These are phyloP conservation scores for Brachyhypopomus gauderio DNA, from an alignment of 2,113 vertebrate species.

Conservation along the genomic window DNA sequence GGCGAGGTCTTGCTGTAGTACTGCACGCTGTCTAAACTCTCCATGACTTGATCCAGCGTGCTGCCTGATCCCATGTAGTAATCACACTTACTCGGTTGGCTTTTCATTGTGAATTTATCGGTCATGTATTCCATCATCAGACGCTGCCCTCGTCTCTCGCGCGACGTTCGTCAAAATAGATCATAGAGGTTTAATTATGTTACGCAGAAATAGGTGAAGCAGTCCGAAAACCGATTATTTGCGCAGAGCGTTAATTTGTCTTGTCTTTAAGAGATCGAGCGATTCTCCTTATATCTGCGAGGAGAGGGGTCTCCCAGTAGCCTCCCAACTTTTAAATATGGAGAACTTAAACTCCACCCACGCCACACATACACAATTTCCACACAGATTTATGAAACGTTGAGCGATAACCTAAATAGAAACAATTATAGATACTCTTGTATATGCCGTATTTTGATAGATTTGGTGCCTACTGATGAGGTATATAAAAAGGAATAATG, in stretches of 20 bases:
- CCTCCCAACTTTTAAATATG: conserved; percentile 80
- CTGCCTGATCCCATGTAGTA: conserved; percentile 89
- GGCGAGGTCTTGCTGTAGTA: conserved; percentile 90
- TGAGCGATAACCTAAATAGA: conserved; percentile 16
- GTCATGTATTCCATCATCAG: conserved; percentile 96
- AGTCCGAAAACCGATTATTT: conserved; percentile 53
- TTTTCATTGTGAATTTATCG: conserved; percentile 93
- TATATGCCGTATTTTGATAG: conserved; percentile 57
- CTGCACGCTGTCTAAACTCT: conserved; percentile 89
- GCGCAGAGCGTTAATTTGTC: conserved; percentile 76
- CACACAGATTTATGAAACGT: conserved; percentile 54
- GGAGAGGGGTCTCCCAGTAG: conserved; percentile 74
- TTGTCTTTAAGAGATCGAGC: conserved; percentile 75
- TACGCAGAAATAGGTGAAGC: conserved; percentile 17
- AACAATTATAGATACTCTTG: conserved; percentile 61
- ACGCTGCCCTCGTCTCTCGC: conserved; percentile 55
- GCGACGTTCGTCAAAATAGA: conserved; percentile 59
- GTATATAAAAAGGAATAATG: conserved; percentile 21
- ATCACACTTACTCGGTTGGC: conserved; percentile 84
- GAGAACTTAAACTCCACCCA: conserved; percentile 85
- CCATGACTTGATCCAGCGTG: conserved; percentile 92
- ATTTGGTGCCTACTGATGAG: conserved; percentile 17
- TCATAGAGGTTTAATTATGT: conserved; percentile 55
- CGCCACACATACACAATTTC: conserved; percentile 61
- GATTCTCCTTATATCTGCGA: conserved; percentile 86